Conservation (phyloP, 2,113 vertebrate genomes). For the Pluvialis apricaria region DNA sequence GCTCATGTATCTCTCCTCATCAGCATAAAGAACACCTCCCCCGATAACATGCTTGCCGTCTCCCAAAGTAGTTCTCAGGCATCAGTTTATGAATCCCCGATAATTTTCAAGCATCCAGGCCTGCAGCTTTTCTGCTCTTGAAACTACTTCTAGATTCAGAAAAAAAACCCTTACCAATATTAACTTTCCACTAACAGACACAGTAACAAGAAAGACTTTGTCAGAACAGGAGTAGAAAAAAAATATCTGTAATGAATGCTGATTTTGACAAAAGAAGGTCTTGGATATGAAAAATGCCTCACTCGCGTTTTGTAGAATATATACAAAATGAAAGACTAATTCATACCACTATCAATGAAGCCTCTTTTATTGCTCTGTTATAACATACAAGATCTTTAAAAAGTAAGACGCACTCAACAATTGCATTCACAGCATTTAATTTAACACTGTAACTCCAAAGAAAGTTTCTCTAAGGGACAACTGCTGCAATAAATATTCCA, state of each 20-base stretch:
- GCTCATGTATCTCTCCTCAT: not conserved
- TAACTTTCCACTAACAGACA: not conserved
- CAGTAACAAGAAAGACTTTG: not conserved
- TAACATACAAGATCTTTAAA: not conserved
- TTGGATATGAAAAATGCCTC: not conserved
- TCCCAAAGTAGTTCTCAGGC: not conserved
- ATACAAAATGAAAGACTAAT: not conserved
- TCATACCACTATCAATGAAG: not conserved
- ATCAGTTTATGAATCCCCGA: not conserved
- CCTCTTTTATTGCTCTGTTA: not conserved
- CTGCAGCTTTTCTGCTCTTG: not conserved
- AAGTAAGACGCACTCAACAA: not conserved
- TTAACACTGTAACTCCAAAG: not conserved
- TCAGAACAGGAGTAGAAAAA: not conserved
- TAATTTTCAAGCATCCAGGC: not conserved
- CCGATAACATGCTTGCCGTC: not conserved
- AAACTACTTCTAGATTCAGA: not conserved
- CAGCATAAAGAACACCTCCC: not conserved
- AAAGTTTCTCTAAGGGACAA: not conserved
- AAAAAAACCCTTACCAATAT: not conserved
- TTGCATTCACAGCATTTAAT: not conserved
- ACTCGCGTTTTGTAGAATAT: not conserved
- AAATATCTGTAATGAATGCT: not conserved
- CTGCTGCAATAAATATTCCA: not conserved
- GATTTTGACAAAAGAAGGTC: not conserved